These are phyloP conservation scores for Gymnocypris eckloni DNA, from an alignment of 2,797 vertebrate species.

Conservation along the genomic window DNA sequence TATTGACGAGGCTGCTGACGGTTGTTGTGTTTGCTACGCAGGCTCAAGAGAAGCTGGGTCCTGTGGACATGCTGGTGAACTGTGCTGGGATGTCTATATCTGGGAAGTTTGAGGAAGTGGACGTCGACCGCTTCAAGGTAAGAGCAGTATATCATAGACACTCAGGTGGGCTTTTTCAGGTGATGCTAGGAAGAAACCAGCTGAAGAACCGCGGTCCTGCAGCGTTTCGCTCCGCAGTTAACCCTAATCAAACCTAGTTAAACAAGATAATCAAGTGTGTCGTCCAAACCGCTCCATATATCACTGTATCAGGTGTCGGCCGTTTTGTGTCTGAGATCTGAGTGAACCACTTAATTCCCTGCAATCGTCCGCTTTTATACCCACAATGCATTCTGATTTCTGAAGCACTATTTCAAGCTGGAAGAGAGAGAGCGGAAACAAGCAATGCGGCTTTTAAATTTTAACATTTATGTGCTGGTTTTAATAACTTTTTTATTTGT, in stretches of 20 bases:
- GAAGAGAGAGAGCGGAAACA: too few relatives aligned
- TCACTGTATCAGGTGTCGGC: neutral
- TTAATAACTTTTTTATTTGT: too few relatives aligned
- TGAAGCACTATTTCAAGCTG: neutral
- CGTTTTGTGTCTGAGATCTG: neutral
- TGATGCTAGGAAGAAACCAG: neutral
- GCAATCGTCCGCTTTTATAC: neutral
- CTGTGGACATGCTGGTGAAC: constrained; percentile 98
- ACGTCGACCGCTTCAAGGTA: constrained; percentile 90
- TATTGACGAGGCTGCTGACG: neutral
- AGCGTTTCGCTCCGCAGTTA: neutral
- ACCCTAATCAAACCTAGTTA: neutral
- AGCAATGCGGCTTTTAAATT: neutral
- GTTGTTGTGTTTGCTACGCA: constrained; percentile 63
- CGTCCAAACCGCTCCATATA: neutral
- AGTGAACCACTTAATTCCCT: neutral
- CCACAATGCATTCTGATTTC: neutral
- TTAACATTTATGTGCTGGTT: neutral
- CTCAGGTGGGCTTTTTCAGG: neutral
- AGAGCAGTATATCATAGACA: neutral
- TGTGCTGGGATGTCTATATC: constrained; percentile 89
- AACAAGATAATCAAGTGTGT: neutral
- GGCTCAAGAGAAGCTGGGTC: constrained; percentile 97
- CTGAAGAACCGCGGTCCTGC: neutral
- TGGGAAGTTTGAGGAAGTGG: constrained; percentile 93